Base-by-base conservation (phyloP, 2,888 invertebrate species). In the Meteorus colon region DNA sequence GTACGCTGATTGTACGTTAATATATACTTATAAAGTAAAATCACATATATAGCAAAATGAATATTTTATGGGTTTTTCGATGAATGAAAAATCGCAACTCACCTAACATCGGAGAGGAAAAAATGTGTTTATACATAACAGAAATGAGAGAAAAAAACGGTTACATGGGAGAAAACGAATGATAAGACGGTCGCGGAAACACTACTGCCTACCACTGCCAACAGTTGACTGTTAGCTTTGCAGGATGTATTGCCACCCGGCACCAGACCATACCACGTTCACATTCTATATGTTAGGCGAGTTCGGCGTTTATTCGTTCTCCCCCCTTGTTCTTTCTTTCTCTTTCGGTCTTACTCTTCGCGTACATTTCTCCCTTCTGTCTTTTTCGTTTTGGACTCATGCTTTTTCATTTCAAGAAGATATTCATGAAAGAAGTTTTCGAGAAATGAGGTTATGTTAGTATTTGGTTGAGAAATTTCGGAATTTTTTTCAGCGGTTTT, bases 171-270 rank as follows among this genome's bases (percentile, higher is more conserved):
- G 63, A 63, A 45, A 72, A 72, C 29, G 31, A 72, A 72, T 63
- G 51, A 63, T 65, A 63, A 72, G 4, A 60, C 41, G 29, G 27
- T 5, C 55, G 55, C 55, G 8, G 19, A 55, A n/a, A 55, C 19
- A 55, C 55, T 19, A 24, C 55, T 19, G 55, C 5, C 55, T 19
- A 27, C 75, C 76, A 76, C 45, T 62, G 62, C 67, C 76, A 76
- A 72, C 72, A 60, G 67, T 73, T 76, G 76, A 72, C 76, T 76
- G 68, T 76, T 60, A 68, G 51, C 72, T 67, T 72, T 72, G 62
- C 63, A 63, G 27, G 55, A 62, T 60, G 27, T 41, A 27, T 63
- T 51, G 51, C 37, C 55, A 37, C 65, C 73, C 66, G 73, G 73
- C 73, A 73, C 73, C 62, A 19, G 12, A 4, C 8, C 41, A 41